Conservation (phyloP, 1,140 invertebrate species). For the Caerostris darwini region DNA sequence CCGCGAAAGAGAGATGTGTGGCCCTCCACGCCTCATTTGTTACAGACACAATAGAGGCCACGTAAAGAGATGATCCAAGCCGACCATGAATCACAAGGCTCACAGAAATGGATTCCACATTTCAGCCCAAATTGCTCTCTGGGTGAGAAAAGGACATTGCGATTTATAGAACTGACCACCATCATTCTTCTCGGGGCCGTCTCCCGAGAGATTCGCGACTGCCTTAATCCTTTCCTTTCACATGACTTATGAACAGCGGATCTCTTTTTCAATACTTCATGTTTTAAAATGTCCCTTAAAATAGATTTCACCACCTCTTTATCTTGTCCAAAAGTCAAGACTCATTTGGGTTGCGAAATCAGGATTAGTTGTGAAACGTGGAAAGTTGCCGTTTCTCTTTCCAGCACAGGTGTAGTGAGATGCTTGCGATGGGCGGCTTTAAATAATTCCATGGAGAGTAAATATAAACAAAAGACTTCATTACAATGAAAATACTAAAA, state of each 20-base stretch:
- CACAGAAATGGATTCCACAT: conserved; percentile 75
- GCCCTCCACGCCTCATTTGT: conserved; percentile 62
- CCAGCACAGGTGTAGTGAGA: too few relatives aligned
- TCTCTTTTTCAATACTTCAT: neutral
- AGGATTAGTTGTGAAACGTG: neutral
- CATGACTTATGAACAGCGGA: conserved; percentile 46
- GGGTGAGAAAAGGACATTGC: conserved; percentile 73
- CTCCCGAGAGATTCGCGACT: neutral
- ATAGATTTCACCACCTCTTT: neutral
- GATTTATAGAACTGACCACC: conserved; percentile 67
- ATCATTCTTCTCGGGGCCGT: conserved; percentile 60
- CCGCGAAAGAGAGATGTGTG: conserved; percentile 21
- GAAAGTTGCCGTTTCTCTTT: neutral
- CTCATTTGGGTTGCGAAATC: neutral
- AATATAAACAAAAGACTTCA: too few relatives aligned
- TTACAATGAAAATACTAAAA: too few relatives aligned
- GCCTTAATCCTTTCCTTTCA: conserved; percentile 45
- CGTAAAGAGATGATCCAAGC: conserved; percentile 66
- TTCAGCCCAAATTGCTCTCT: conserved; percentile 73
- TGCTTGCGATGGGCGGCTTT: too few relatives aligned
- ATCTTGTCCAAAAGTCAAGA: neutral
- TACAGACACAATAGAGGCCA: conserved; percentile 65
- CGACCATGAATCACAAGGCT: conserved; percentile 65
- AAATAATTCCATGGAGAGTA: too few relatives aligned
- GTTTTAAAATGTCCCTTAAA: conserved; percentile 22